phyloP scores from a whole-genome alignment of 2,797 vertebrate genomes.

The Enteromius treurensis region DNA sequence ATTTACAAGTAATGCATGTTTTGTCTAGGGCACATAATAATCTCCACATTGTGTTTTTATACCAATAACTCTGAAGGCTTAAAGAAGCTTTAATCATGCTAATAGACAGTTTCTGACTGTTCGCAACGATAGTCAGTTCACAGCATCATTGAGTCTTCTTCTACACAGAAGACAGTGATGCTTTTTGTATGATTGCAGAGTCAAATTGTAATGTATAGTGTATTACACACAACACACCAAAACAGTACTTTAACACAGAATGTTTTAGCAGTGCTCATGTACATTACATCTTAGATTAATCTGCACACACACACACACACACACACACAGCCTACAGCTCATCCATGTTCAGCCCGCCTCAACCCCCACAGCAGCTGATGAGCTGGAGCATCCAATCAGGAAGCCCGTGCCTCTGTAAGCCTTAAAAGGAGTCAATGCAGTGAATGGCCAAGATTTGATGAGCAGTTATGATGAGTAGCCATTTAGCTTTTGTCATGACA shows the following conservation, averaged over 20 bases:
- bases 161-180: constrained; percentile 19
- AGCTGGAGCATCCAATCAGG: constrained; percentile 57
- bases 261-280: constrained; percentile 13
- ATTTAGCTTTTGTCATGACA: constrained; percentile 54
- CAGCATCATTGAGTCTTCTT: constrained; percentile 40
- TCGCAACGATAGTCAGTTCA: not conserved
- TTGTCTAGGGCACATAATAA: not conserved
- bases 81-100: not conserved
- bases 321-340: constrained; percentile 44
- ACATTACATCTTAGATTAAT: constrained; percentile 12
- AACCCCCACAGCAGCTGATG: constrained; percentile 48
- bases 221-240: not conserved
- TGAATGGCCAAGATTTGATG: constrained; percentile 42
- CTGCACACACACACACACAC: constrained; percentile 24
- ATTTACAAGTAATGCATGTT: not conserved
- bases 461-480: constrained; percentile 43
- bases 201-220: not conserved
- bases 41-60: not conserved
- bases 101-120: not conserved
- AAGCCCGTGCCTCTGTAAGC: constrained; percentile 38
- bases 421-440: constrained; percentile 60
- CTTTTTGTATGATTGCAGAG: not conserved
- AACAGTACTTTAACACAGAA: not conserved
- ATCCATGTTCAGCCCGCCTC: constrained; percentile 38
- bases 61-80: not conserved